phyloP scores from a whole-genome alignment of 2,797 vertebrate genomes.

The Sebastes jordani region DNA sequence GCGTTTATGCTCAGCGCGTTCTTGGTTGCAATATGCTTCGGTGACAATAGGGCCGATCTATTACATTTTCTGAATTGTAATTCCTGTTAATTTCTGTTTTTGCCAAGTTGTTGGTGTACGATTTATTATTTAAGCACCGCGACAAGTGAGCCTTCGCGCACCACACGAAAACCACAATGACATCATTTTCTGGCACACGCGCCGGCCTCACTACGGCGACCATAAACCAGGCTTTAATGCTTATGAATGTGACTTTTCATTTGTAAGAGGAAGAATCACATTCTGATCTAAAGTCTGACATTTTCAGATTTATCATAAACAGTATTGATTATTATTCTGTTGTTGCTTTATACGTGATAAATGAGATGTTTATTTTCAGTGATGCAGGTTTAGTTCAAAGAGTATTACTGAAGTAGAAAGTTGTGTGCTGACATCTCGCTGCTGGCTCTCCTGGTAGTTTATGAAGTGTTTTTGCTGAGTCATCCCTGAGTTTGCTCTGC shows the following conservation, averaged over 20 bases:
- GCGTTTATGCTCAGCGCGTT: no score
- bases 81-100: no score
- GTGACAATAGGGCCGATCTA: no score
- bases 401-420: neutral
- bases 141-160: no score
- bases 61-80: no score
- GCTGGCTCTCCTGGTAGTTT: neutral
- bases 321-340: neutral
- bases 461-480: slow-evolving; percentile 18
- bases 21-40: no score
- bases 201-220: no score
- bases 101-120: no score
- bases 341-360: neutral
- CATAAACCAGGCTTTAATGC: neutral
- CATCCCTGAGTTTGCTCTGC: neutral
- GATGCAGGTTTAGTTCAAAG: neutral
- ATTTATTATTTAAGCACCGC: no score
- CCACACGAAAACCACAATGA: no score
- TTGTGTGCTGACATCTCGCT: neutral
- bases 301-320: neutral
- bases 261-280: neutral
- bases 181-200: no score
- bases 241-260: neutral
- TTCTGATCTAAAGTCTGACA: neutral
- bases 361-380: neutral